Conservation (phyloP, 2,888 invertebrate genomes). For the Vandiemenella viatica region DNA sequence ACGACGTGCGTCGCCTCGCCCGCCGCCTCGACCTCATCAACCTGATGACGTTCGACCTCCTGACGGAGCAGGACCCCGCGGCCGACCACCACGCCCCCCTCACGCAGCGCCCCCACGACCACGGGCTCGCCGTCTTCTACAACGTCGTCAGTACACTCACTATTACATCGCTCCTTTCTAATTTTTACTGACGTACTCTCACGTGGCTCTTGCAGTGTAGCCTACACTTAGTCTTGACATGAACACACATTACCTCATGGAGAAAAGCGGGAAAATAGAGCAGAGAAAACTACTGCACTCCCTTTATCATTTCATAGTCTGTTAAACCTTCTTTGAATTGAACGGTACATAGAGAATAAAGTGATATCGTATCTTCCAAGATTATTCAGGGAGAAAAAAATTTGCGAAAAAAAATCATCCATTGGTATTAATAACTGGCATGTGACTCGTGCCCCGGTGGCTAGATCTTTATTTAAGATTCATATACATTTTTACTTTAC, state of each 20-base stretch:
- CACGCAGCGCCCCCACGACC: slow-evolving; percentile 32
- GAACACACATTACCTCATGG: too few relatives aligned
- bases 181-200: too few relatives aligned
- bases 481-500: not conserved
- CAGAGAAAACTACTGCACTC: too few relatives aligned
- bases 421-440: not conserved
- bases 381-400: not conserved
- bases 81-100: slow-evolving; percentile 36
- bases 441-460: not conserved
- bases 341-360: too few relatives aligned
- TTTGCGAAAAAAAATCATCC: not conserved
- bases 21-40: slow-evolving; percentile 49
- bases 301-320: too few relatives aligned
- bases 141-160: slow-evolving; percentile 32
- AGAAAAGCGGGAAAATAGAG: too few relatives aligned
- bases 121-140: slow-evolving; percentile 35
- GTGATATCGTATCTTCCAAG: too few relatives aligned
- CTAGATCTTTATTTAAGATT: not conserved
- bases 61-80: slow-evolving; percentile 29
- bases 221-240: too few relatives aligned
- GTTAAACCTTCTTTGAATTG: too few relatives aligned
- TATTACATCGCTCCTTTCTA: too few relatives aligned
- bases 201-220: too few relatives aligned
- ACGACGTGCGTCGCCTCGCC: slow-evolving; percentile 41
- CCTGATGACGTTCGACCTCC: slow-evolving; percentile 49